Base-by-base conservation (phyloP, 2,797 vertebrate genomes). In the Rhadinocentrus ornatus region DNA sequence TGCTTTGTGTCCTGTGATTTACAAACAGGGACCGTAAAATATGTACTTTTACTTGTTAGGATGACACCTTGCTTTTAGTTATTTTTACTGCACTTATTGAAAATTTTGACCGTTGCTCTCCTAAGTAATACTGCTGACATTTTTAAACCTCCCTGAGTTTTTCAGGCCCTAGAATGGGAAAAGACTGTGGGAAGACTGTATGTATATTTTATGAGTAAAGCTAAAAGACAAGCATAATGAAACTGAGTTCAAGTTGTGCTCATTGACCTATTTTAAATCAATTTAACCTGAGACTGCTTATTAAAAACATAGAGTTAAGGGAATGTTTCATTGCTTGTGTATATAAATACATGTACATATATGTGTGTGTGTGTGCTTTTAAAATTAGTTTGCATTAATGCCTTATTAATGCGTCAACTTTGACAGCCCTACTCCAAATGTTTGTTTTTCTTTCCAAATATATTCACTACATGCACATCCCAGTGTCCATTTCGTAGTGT, bases 81-180 rank as follows among this genome's bases (percentile, higher is more conserved):
- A 75, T 86, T 87, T 88, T 86, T 81, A 83, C 66, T 69, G 46
- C 76, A 32, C 22, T 78, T 50, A 46, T 79, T 86, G 78, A 73
- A 59, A 70, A 73, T 75, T 80, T 75, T 48, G 4, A 62, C 58
- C 18, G 2, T 69, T 66, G 48, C 59, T 76, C 73, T 77, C 77
- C 73, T 68, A 58, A 82, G 72, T 81, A 86, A 76, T 78, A 53
- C 61, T 63, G 56, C 71, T 72, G 82, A 80, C 71, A 63, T 59
- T 62, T 69, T 65, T 63, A 66, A 78, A 69, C 34, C 63, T 63
- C 20, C 37, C 54, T 3, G 54, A 73, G 67, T 81, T 66, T 76
- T 55, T 65, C 71, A 75, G 60, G 62, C 61, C 54, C 44, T 75
- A 77, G 69, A 2, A n/a, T 4, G 62, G 44, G 60, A 67, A 60